Conservation (phyloP, 2,113 vertebrate species). For the Python bivittatus region DNA sequence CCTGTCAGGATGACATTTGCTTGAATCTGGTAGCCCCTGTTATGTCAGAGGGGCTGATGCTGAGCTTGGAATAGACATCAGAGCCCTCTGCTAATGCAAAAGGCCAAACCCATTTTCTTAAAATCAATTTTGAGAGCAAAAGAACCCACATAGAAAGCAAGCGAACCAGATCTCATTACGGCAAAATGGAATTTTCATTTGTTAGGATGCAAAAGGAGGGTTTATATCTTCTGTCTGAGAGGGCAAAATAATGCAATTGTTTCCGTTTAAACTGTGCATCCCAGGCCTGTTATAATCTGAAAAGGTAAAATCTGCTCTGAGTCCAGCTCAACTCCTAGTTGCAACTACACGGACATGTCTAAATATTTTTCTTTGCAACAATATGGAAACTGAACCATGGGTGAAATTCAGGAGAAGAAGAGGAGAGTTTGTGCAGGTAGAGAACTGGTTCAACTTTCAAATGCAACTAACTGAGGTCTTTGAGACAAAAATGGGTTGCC, state of each 20-base stretch:
- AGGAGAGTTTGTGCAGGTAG: neutral
- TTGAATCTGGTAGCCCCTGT: constrained; percentile 18
- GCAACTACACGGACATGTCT: neutral
- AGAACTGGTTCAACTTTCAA: neutral
- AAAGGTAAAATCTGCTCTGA: neutral
- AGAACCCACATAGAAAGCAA: neutral
- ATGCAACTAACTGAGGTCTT: neutral
- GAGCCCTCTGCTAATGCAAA: constrained; percentile 6
- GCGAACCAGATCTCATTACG: neutral
- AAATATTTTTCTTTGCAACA: neutral
- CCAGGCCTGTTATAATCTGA: neutral
- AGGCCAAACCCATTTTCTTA: constrained; percentile 2
- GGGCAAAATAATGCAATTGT: constrained; percentile 3
- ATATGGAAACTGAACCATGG: neutral
- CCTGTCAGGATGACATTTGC: constrained; percentile 35
- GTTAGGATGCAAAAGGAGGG: neutral
- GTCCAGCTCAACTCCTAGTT: neutral
- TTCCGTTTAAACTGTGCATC: neutral
- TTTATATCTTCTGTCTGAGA: constrained; percentile 1
- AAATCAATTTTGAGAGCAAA: constrained; percentile 38
- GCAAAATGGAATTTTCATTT: constrained; percentile 1
- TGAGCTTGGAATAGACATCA: constrained; percentile 4
- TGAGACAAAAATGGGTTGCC: neutral
- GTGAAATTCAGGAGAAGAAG: neutral
- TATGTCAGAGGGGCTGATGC: constrained; percentile 9